Percentiles rank a stretch among this genome's conserved stretches.
phyloP scores from a whole-genome alignment of 2,113 vertebrate genomes.

The Aptenodytes patagonicus region DNA sequence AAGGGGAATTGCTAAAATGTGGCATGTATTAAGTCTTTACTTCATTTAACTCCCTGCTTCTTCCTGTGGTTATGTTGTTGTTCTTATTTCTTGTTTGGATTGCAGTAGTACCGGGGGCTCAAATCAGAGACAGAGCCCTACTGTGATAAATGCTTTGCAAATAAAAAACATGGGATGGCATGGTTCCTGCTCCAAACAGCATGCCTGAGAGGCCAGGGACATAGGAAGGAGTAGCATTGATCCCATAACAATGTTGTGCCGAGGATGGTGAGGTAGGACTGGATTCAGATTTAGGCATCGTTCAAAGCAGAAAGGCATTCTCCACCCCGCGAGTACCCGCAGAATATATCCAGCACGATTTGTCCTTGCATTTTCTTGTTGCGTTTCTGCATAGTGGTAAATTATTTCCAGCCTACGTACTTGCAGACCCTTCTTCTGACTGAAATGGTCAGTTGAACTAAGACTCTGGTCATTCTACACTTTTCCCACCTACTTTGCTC shows the following conservation, averaged over 20 bases:
- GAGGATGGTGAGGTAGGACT: background rate
- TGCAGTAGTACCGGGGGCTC: background rate
- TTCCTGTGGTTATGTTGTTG: background rate
- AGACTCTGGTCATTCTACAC: background rate
- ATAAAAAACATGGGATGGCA: background rate
- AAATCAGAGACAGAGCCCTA: background rate
- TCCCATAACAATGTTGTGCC: background rate
- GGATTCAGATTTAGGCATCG: fast-evolving
- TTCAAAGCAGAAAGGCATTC: background rate
- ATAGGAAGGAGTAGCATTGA: background rate
- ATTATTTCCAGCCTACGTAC: background rate
- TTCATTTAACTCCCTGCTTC: background rate
- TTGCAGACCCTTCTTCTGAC: background rate
- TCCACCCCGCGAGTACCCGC: fast-evolving
- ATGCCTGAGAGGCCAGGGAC: background rate
- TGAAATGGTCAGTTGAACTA: background rate
- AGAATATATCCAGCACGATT: background rate
- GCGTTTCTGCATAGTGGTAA: background rate
- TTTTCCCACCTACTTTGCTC: background rate
- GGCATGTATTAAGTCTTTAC: background rate
- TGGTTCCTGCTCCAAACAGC: background rate
- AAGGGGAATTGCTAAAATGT: background rate
- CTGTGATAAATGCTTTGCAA: background rate
- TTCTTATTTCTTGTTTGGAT: background rate
- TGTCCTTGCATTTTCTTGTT: background rate